phyloP scores from a whole-genome alignment of 2,113 vertebrate genomes.

The Dascyllus trimaculatus region DNA sequence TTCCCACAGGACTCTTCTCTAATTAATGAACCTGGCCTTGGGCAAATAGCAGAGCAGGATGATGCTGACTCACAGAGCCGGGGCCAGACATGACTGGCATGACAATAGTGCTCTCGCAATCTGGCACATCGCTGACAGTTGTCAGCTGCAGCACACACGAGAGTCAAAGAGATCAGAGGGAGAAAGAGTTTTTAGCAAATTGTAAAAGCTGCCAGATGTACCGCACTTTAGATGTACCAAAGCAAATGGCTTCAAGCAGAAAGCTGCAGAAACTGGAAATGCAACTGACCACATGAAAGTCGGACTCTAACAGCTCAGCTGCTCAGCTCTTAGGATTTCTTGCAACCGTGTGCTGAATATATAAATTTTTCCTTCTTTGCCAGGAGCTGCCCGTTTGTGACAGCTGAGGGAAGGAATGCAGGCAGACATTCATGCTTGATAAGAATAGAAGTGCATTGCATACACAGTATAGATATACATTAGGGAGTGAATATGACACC shows the following conservation, averaged over 20 bases:
- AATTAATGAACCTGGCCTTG: slow-evolving; percentile 86
- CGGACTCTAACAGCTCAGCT: slow-evolving; percentile 3
- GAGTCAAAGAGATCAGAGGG: slow-evolving; percentile 42
- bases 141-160: slow-evolving; percentile 31
- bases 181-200: slow-evolving; percentile 35
- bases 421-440: slow-evolving; percentile 37
- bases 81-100: slow-evolving; percentile 75
- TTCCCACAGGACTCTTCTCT: slow-evolving; percentile 80
- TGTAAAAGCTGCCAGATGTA: slow-evolving; percentile 46
- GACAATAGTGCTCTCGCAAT: slow-evolving; percentile 53
- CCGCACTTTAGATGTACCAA: neutral
- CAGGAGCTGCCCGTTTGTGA: slow-evolving; percentile 11
- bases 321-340: slow-evolving; percentile 16
- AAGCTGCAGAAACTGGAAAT: slow-evolving; percentile 24
- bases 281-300: slow-evolving; percentile 41
- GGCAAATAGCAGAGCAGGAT: slow-evolving; percentile 78
- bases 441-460: slow-evolving; percentile 20
- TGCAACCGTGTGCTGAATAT: slow-evolving; percentile 15
- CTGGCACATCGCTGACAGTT: slow-evolving; percentile 47
- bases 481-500: neutral
- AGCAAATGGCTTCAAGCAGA: slow-evolving; percentile 37
- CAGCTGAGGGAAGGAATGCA: slow-evolving; percentile 44
- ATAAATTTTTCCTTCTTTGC: neutral
- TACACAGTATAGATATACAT: neutral
- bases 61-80: slow-evolving; percentile 72